phyloP scores from a whole-genome alignment of 2,888 invertebrate species.

The Caenorhabditis wallacei region DNA sequence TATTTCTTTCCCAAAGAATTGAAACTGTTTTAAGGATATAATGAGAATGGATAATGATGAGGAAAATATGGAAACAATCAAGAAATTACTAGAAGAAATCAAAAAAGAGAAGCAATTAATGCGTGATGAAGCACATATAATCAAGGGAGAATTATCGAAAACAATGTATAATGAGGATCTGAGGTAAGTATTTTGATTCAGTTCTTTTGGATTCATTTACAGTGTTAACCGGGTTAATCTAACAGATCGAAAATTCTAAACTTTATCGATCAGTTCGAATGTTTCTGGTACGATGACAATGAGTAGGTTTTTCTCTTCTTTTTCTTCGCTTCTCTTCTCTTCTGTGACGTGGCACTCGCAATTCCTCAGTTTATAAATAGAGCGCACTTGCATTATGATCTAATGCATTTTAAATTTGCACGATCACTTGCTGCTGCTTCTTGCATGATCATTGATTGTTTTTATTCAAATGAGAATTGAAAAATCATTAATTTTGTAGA shows the following conservation, averaged over 20 bases:
- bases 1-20: not conserved
- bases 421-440: slow-evolving; percentile 13
- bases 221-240: slow-evolving; percentile 42
- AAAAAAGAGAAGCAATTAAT: slow-evolving; percentile 70
- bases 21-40: slow-evolving; percentile 60
- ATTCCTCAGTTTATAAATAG: slow-evolving; percentile 36
- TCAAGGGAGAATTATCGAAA: slow-evolving; percentile 71
- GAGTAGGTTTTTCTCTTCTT: slow-evolving; percentile 61
- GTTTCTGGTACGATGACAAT: slow-evolving; percentile 72
- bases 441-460: slow-evolving; percentile 8
- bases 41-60: slow-evolving; percentile 72
- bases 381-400: slow-evolving; percentile 30
- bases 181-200: slow-evolving; percentile 44
- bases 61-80: slow-evolving; percentile 70
- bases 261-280: slow-evolving; percentile 74
- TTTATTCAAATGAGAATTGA: not conserved
- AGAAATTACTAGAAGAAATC: slow-evolving; percentile 68
- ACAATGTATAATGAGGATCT: slow-evolving; percentile 74
- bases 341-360: slow-evolving; percentile 37
- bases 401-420: slow-evolving; percentile 3
- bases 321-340: slow-evolving; percentile 14
- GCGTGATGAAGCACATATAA: slow-evolving; percentile 71
- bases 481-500: slow-evolving; percentile 51
- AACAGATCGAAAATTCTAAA: slow-evolving; percentile 73
- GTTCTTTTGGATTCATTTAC: slow-evolving; percentile 12